Evolutionary conservation across 2,888 invertebrate species (phyloP).

Genomic region (Clostera curtula): DNA sequence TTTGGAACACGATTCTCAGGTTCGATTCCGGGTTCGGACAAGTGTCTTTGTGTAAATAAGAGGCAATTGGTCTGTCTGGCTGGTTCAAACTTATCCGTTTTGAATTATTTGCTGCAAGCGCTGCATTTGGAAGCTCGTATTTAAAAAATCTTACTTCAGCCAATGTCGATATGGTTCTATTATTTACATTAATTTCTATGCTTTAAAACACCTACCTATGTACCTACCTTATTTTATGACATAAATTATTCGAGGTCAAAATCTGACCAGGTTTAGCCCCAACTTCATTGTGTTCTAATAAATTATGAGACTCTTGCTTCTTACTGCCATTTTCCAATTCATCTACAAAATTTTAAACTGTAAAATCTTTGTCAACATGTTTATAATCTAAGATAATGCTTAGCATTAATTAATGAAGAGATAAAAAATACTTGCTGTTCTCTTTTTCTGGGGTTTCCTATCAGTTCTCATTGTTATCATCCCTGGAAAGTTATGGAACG

Average conservation of each 20-base stretch:
- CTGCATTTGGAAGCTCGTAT: too few species aligned
- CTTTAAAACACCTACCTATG: not conserved
- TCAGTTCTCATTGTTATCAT: conserved; percentile 72
- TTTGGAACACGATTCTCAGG: too few species aligned
- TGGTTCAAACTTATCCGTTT: too few species aligned
- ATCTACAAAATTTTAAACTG: conserved; percentile 31
- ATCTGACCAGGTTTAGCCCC: conserved; percentile 3
- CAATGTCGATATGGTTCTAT: too few species aligned
- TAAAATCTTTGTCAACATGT: conserved; percentile 14
- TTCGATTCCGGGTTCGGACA: too few species aligned
- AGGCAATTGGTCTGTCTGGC: too few species aligned
- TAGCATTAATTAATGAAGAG: conserved; percentile 8
- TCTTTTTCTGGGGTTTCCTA: conserved; percentile 18
- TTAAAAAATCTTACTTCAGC: too few species aligned
- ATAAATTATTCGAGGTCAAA: not conserved
- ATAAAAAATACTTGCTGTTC: conserved; percentile 59
- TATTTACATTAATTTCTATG: too few species aligned
- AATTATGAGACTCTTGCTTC: conserved; percentile 33
- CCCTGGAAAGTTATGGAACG: conserved; percentile 75
- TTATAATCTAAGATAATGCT: conserved; percentile 5
- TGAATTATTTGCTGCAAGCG: too few species aligned
- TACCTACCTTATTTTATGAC: conserved; percentile 12
- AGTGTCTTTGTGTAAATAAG: too few species aligned
- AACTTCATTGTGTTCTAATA: conserved; percentile 25
- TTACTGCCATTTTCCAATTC: conserved; percentile 26